These are phyloP conservation scores for Plecotus auritus DNA, from an alignment of 2,113 vertebrate genomes.

Conservation along the genomic window DNA sequence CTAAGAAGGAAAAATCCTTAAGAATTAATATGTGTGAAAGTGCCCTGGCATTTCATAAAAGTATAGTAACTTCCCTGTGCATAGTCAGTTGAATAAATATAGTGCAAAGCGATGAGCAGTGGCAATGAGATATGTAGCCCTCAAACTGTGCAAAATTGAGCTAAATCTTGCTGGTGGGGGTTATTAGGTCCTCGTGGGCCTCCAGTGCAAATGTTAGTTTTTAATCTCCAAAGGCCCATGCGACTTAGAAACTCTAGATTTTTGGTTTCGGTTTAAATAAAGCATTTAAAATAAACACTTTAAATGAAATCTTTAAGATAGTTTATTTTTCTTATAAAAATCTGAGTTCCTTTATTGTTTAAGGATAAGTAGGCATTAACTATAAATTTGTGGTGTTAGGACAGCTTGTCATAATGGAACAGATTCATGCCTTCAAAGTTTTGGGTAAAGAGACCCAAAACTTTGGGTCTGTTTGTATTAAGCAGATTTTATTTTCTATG, in stretches of 20 bases:
- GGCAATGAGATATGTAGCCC: not conserved
- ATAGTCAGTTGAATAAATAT: not conserved
- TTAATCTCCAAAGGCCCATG: not conserved
- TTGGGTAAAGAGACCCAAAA: not conserved
- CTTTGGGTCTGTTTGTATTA: too few species aligned
- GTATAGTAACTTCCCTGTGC: not conserved
- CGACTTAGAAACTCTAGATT: not conserved
- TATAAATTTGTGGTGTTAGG: not conserved
- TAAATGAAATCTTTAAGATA: not conserved
- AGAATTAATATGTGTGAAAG: not conserved
- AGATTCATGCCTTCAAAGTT: not conserved
- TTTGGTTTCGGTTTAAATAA: not conserved
- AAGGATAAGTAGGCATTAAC: not conserved
- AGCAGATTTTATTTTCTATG: constrained; percentile 11
- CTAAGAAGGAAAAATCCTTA: not conserved
- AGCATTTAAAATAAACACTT: not conserved
- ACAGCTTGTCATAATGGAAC: not conserved
- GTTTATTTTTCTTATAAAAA: constrained; percentile 16
- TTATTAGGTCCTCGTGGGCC: not conserved
- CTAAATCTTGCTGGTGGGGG: not conserved
- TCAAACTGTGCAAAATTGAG: not conserved
- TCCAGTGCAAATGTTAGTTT: not conserved
- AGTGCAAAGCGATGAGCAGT: not conserved
- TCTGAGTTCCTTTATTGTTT: not conserved
- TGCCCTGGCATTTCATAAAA: not conserved